phyloP scores from a whole-genome alignment of 2,113 vertebrate species.

The Aphelocoma coerulescens region DNA sequence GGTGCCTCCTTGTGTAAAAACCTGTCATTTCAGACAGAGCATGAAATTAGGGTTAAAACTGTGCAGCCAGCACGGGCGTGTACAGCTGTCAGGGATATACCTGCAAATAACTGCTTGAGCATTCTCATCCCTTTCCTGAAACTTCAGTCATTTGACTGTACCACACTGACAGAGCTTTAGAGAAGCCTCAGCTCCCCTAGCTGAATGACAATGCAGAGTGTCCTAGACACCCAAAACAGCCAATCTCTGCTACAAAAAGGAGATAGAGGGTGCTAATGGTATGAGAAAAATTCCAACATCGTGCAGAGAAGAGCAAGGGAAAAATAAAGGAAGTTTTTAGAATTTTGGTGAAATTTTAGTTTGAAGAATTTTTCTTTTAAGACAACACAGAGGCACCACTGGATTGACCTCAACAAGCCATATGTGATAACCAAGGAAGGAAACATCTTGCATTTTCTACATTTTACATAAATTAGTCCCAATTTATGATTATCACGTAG shows the following conservation, averaged over 20 bases:
- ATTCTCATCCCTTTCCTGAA: not conserved
- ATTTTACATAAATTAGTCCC: not conserved
- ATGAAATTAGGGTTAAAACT: not conserved
- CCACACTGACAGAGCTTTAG: not conserved
- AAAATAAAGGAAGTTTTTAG: not conserved
- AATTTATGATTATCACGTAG: not conserved
- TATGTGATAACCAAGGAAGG: not conserved
- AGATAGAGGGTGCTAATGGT: not conserved
- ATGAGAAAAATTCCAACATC: not conserved
- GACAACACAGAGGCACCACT: not conserved
- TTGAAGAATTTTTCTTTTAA: not conserved
- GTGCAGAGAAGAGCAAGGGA: not conserved
- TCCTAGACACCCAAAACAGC: not conserved
- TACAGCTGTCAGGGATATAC: not conserved
- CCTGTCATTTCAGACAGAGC: not conserved
- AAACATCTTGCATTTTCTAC: not conserved
- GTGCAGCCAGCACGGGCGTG: not conserved
- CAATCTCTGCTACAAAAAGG: not conserved
- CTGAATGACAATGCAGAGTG: not conserved
- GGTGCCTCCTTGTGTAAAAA: not conserved
- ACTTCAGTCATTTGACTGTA: not conserved
- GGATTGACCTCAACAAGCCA: not conserved
- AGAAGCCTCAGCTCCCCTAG: not conserved
- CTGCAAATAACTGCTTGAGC: not conserved
- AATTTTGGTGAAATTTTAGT: not conserved